Percentiles rank a stretch among this genome's conserved stretches.
phyloP scores from a whole-genome alignment of 2,888 invertebrate species.

The Amphiduros pacificus region DNA sequence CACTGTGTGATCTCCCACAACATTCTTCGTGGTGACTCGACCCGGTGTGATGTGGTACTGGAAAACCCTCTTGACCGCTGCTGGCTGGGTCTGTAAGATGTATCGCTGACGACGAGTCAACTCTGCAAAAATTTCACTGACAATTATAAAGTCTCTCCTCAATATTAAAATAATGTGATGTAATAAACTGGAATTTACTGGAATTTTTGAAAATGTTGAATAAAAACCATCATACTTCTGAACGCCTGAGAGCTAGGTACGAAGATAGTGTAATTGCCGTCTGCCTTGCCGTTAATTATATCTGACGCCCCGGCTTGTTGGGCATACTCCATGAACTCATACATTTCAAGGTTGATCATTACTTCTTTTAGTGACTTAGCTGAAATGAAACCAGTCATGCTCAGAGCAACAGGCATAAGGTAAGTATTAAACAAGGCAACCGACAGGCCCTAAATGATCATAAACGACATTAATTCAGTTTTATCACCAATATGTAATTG shows the following conservation, averaged over 20 bases:
- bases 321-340: constrained; percentile 59
- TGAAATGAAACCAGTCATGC: constrained; percentile 10
- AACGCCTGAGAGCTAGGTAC: constrained; percentile 63
- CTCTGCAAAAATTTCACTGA: constrained; percentile 12
- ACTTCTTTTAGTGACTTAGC: constrained; percentile 46
- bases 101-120: constrained; percentile 12
- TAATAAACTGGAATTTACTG: no score
- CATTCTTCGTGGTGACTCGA: constrained; percentile 55
- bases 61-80: constrained; percentile 47
- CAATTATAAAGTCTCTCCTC: no score
- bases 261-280: constrained; percentile 61
- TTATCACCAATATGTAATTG: no score
- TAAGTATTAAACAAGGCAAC: no score
- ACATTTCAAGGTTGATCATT: constrained; percentile 54
- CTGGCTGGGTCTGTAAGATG: constrained; percentile 33
- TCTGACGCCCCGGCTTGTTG: constrained; percentile 60
- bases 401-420: no score
- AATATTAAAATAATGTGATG: neutral
- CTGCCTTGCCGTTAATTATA: constrained; percentile 56
- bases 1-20: constrained; percentile 60
- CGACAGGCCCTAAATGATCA: no score
- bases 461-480: no score
- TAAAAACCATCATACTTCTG: constrained; percentile 18
- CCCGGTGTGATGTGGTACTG: constrained; percentile 61
- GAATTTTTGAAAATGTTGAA: no score